Conservation (phyloP, 2,113 vertebrate genomes). For the Aspidoscelis tigris region DNA sequence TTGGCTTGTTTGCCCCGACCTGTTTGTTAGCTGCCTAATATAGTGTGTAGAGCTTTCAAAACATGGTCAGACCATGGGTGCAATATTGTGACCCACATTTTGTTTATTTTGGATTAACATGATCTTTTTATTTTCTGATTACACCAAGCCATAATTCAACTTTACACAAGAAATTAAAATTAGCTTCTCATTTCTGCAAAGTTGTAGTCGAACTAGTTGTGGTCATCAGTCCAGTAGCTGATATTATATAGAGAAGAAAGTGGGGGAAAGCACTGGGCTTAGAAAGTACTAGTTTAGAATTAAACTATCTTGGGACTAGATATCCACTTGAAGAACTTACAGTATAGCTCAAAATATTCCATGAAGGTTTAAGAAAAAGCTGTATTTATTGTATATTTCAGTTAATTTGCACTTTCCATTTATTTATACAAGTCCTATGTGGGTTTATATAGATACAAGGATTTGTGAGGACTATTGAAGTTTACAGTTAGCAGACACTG, state of each 20-base stretch:
- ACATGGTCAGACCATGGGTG: neutral
- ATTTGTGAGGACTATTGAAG: no score
- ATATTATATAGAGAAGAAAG: neutral
- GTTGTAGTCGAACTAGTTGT: neutral
- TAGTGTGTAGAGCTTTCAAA: neutral
- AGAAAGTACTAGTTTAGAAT: no score
- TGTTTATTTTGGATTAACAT: neutral
- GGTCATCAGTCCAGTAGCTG: no score
- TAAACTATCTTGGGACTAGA: no score
- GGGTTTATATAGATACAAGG: no score
- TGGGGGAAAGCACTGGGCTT: no score
- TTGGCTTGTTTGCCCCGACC: neutral
- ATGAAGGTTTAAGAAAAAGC: neutral
- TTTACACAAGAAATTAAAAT: neutral
- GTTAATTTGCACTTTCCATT: neutral
- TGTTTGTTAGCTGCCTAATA: neutral
- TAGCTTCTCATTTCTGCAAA: neutral
- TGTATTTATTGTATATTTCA: neutral
- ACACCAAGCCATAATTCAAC: neutral
- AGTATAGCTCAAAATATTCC: neutral
- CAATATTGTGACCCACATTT: neutral
- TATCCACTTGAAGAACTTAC: no score
- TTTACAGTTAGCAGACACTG: no score
- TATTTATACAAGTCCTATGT: neutral
- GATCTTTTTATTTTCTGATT: neutral